A percentile compares a stretch with the other conserved stretches of the same genome.
These are phyloP conservation scores for Mythimna vitellina DNA, from an alignment of 2,888 invertebrate genomes.

Conservation along the genomic window DNA sequence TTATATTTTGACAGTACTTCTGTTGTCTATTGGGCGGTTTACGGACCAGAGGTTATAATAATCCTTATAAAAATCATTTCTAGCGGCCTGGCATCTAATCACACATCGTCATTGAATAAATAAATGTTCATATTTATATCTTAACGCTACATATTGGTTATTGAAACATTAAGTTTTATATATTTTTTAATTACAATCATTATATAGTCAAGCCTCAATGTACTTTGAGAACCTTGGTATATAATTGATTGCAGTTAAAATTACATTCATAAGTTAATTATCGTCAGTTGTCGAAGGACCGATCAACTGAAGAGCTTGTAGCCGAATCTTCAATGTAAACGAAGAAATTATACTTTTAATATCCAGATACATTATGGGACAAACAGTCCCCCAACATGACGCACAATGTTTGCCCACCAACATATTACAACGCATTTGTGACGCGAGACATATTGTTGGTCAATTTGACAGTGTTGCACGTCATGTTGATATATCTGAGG, in stretches of 20 bases:
- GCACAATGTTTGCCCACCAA: no score
- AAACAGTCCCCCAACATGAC: no score
- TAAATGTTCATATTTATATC: slow-evolving; percentile 52
- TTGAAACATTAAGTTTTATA: slow-evolving; percentile 26
- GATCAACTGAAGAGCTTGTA: slow-evolving; percentile 12
- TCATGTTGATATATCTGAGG: no score
- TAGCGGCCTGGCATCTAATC: slow-evolving; percentile 46
- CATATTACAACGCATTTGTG: no score
- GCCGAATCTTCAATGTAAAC: slow-evolving; percentile 25
- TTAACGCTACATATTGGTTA: slow-evolving; percentile 50
- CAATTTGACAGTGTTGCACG: no score
- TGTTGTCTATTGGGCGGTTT: slow-evolving; percentile 28
- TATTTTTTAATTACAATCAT: slow-evolving; percentile 8
- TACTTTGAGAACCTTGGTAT: background rate
- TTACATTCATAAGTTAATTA: background rate
- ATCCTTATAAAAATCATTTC: slow-evolving; percentile 28
- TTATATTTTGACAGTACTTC: slow-evolving; percentile 17
- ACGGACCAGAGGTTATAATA: slow-evolving; percentile 5
- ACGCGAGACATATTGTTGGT: no score
- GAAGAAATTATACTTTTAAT: background rate
- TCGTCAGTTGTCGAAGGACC: background rate
- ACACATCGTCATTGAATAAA: slow-evolving; percentile 54
- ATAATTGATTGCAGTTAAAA: slow-evolving; percentile 20
- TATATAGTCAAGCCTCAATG: slow-evolving; percentile 1
- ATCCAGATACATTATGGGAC: no score